Base-by-base conservation (phyloP, 2,797 vertebrate genomes). In the Esox masquinongy region DNA sequence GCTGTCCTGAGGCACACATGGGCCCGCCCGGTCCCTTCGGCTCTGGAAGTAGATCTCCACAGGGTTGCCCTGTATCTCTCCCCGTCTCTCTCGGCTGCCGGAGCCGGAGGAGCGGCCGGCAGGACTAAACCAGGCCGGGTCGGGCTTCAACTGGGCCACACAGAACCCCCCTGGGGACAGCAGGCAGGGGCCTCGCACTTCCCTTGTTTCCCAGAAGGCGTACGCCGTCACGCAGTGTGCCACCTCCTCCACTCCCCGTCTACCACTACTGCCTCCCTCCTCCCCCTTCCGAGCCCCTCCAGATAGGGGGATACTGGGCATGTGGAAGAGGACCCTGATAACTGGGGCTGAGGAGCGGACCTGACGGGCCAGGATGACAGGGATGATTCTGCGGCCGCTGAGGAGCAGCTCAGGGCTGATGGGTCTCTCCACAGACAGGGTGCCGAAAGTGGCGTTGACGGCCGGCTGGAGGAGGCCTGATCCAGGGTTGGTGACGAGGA, bases 21-120 rank as follows among this genome's bases (percentile, higher is more conserved):
- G 94, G 7, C 93, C 94, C 0, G 83, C 90, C 53, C 82, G 86
- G 68, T 90, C 92, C 63, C 85, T 81, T 29, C 89, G 89, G 79
- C 92, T 93, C 79, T 93, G 92, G 64, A 97, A 99, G 85, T 99
- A 98, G 2, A 99, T 94, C 80, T 99, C 96, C 85, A 96, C 96
- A 0, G 94, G 86, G 63, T 94, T 97, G 5, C 95, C 96, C 70
- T 94, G 92, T 0, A 87, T 73, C 16, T 88, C 87, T 3, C 82
- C 87, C 72, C 76, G 86, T 29, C 90, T 85, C 19, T 88, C 90
- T 86, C 95, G 95, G 2, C 92, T 87, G 73, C 95, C 95, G 0
- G 94, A 91, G 17, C 94, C 89, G 79, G 83, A 77, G 0, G 90
- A 85, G 53, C 92, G 0, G 73, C 53, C 92, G 92, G 0, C 90